Evolutionary conservation across 2,888 invertebrate species (phyloP).

Genomic region (Limnephilus lunatus): DNA sequence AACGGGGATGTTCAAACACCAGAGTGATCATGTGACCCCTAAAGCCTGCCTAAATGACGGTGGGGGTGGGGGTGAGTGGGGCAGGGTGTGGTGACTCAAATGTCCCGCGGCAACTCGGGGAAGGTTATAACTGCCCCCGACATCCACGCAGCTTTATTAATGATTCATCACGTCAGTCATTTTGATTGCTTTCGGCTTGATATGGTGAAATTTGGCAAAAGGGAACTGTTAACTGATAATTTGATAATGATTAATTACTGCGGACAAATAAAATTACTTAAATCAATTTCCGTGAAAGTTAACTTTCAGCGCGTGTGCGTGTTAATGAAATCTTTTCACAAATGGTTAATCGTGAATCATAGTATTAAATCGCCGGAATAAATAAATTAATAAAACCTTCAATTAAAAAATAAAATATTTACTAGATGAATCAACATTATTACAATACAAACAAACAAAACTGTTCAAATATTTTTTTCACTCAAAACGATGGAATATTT

Average conservation of each 20-base stretch:
- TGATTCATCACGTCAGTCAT: constrained; percentile 42
- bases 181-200: constrained; percentile 19
- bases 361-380: too few species aligned
- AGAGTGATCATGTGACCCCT: constrained; percentile 10
- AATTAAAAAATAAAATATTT: not conserved
- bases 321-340: not conserved
- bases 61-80: not conserved
- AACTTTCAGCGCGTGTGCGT: not conserved
- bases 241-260: not conserved
- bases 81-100: not conserved
- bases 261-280: not conserved
- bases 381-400: not conserved
- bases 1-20: not conserved
- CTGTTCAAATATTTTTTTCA: too few species aligned
- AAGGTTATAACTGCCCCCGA: not conserved
- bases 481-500: too few species aligned
- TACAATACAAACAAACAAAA: too few species aligned
- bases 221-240: not conserved
- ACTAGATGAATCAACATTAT: not conserved
- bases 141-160: constrained; percentile 34
- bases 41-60: not conserved
- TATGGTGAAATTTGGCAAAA: not conserved
- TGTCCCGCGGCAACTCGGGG: not conserved
- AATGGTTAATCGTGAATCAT: not conserved
- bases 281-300: not conserved